Percentiles rank a stretch among this genome's conserved stretches.
Conservation (phyloP, 2,113 vertebrate species). For the Pachypanchax playfairii region DNA sequence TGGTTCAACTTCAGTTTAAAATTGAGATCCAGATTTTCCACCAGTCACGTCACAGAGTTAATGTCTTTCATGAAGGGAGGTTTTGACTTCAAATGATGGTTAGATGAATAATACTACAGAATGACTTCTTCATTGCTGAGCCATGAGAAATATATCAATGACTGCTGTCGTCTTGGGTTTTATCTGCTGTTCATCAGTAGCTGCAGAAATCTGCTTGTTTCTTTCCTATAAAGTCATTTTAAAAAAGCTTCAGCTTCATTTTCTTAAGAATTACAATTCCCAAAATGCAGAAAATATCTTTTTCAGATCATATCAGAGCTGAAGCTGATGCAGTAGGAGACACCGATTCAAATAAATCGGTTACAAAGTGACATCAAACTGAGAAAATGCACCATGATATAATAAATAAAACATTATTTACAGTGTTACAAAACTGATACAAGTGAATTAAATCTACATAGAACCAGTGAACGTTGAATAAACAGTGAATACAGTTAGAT, state of each 20-base stretch:
- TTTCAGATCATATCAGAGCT: constrained; percentile 50
- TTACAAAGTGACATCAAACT: neutral
- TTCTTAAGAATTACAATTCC: constrained; percentile 7
- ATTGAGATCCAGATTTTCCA: neutral
- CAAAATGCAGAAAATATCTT: constrained; percentile 9
- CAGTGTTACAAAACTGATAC: too few relatives aligned
- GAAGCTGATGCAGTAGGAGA: neutral
- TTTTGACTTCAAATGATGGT: too few relatives aligned
- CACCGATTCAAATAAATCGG: constrained; percentile 10
- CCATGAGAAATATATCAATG: too few relatives aligned
- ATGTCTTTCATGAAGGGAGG: neutral
- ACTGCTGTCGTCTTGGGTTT: too few relatives aligned
- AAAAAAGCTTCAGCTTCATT: too few relatives aligned
- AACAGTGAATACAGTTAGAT: neutral
- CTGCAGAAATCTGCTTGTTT: too few relatives aligned
- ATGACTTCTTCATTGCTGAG: too few relatives aligned
- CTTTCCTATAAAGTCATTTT: too few relatives aligned
- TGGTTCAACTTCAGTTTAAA: neutral
- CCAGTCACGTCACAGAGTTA: neutral
- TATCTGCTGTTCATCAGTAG: too few relatives aligned
- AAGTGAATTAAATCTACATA: neutral
- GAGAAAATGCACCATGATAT: neutral
- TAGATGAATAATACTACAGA: too few relatives aligned
- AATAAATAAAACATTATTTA: neutral
- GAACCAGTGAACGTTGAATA: neutral